Evolutionary conservation across 1,140 invertebrate species (phyloP).

Genomic region (Penaeus vannamei): DNA sequence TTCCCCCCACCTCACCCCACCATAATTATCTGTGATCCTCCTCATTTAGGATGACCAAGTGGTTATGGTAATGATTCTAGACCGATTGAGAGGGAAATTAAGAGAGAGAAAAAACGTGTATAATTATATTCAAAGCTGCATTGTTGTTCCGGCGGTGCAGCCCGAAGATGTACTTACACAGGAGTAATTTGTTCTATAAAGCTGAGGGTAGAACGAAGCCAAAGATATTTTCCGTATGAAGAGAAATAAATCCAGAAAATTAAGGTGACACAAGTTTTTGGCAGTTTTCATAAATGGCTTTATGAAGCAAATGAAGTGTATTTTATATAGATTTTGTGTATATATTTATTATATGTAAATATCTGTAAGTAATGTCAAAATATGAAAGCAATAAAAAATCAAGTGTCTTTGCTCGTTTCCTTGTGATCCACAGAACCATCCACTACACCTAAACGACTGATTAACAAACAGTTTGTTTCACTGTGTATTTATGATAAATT

Average conservation of each 20-base stretch:
- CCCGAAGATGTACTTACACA: slow-evolving; percentile 26
- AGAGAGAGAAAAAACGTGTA: slow-evolving; percentile 22
- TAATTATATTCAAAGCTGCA: slow-evolving; percentile 26
- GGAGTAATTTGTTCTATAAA: slow-evolving; percentile 46
- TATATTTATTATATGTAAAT: slow-evolving; percentile 66
- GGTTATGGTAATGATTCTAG: slow-evolving; percentile 56
- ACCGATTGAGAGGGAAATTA: slow-evolving; percentile 2
- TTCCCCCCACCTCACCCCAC: slow-evolving; percentile 3
- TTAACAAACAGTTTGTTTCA: not conserved
- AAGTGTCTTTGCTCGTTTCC: slow-evolving; percentile 43
- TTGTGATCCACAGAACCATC: no score
- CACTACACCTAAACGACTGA: not conserved
- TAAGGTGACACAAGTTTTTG: slow-evolving; percentile 57
- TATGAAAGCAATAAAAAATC: slow-evolving; percentile 62
- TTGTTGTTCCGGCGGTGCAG: not conserved
- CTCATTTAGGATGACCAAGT: slow-evolving; percentile 54
- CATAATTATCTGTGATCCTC: slow-evolving; percentile 58
- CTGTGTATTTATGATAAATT: not conserved
- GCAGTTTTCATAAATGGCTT: slow-evolving; percentile 64
- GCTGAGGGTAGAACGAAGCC: slow-evolving; percentile 42
- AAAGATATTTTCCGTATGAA: slow-evolving; percentile 56
- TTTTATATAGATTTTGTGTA: slow-evolving; percentile 65
- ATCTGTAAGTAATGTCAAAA: slow-evolving; percentile 65
- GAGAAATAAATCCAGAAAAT: slow-evolving; percentile 25
- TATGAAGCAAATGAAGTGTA: slow-evolving; percentile 63